Base-by-base conservation (phyloP, 1,140 invertebrate genomes). In the Ditylenchus dipsaci region DNA sequence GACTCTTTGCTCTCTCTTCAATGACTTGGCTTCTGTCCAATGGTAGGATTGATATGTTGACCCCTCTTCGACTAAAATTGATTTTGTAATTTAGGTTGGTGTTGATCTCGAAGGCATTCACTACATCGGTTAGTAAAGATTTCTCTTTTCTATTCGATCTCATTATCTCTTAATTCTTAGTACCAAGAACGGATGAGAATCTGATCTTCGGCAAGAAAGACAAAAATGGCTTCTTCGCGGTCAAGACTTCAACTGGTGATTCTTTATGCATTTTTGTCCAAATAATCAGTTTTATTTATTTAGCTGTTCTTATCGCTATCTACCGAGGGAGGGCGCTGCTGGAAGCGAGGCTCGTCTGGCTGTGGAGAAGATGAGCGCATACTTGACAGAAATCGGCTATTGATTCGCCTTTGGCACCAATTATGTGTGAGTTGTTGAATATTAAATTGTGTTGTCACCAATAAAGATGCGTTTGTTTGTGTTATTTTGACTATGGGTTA, bases 191-290 rank as follows among this genome's bases (percentile, higher is more conserved):
- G n/a, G 80, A 82, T 42, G 81, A 83, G 38, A 80, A 76, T 58
- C 73, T 82, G 11, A 83, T 82, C 53, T 82, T 82, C 42, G 80
- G 80, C 49, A 82, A 83, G 78, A 83, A 81, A 62, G 80, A 80
- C 19, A 79, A 78, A 61, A 75, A 70, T 23, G 77, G 74, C 79
- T 56, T 78, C 30, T 80, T 42, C 72, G 80, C 79, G n/a, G 71
- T 58, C 68, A 81, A 81, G 60, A 76, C 80, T 27, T 72, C 72
- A n/a, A 59, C 68, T 15, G 76, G 76, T 78, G 26, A 33, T 3
- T 13, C 8, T 61, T n/a, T 19, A 68, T 33, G 0, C 15, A 30
- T n/a, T n/a, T n/a, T n/a, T n/a, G n/a, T n/a, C n/a, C n/a, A n/a
- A n/a, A n/a, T n/a, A n/a, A n/a, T n/a, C n/a, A n/a, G n/a, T 58